These are phyloP conservation scores for Oncopeltus fasciatus DNA, from an alignment of 1,140 invertebrate genomes.

Conservation along the genomic window DNA sequence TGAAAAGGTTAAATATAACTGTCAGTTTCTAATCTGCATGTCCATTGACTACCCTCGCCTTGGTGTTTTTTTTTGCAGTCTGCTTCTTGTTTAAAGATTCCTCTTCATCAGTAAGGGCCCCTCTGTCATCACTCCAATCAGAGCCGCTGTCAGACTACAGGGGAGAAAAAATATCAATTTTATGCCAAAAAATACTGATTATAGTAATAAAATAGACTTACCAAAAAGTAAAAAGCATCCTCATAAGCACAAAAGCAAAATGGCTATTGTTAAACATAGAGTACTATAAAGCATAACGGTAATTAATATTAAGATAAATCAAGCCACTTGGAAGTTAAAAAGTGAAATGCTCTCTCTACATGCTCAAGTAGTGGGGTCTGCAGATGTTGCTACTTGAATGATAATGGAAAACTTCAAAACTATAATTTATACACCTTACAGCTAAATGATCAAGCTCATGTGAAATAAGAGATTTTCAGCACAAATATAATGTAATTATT, in stretches of 20 bases:
- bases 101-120: background rate
- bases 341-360: too few relatives aligned
- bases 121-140: slow-evolving; percentile 10
- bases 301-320: too few relatives aligned
- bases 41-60: background rate
- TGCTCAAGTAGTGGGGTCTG: too few relatives aligned
- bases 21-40: background rate
- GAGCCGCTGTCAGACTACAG: slow-evolving; percentile 16
- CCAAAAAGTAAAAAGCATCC: background rate
- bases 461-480: too few relatives aligned
- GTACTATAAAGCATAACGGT: too few relatives aligned
- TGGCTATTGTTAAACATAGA: background rate
- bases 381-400: too few relatives aligned
- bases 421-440: too few relatives aligned
- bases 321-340: too few relatives aligned
- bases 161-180: background rate
- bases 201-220: background rate
- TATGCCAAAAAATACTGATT: background rate
- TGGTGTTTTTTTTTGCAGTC: background rate
- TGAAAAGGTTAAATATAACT: too few relatives aligned
- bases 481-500: too few relatives aligned
- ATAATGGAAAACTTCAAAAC: too few relatives aligned
- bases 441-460: too few relatives aligned
- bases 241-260: background rate
- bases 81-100: background rate